phyloP scores from a whole-genome alignment of 2,888 invertebrate genomes.

The Branchipolynoe longqiensis region DNA sequence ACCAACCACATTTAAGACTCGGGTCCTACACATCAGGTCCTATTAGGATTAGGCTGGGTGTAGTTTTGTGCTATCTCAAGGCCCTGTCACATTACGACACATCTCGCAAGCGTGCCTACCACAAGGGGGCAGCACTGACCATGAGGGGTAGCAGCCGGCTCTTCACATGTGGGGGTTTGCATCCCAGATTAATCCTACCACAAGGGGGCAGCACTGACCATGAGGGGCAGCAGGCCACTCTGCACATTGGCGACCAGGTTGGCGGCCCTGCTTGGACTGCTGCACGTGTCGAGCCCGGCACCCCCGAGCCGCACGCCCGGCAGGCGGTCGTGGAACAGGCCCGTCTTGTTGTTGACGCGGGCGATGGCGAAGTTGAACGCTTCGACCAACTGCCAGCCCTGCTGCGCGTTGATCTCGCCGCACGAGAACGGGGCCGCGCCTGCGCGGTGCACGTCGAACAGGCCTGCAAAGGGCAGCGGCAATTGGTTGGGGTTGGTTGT shows the following conservation, averaged over 20 bases:
- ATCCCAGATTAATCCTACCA: too few species aligned
- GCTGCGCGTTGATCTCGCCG: slow-evolving; percentile 74
- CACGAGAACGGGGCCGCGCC: slow-evolving; percentile 74
- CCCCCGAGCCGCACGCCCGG: slow-evolving; percentile 75
- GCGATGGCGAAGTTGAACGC: slow-evolving; percentile 78
- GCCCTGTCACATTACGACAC: too few species aligned
- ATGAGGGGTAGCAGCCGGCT: not conserved
- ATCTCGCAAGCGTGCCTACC: too few species aligned
- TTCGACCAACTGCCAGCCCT: slow-evolving; percentile 77
- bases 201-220: not conserved
- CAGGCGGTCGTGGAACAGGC: slow-evolving; percentile 74
- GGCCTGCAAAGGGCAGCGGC: too few species aligned
- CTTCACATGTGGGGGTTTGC: too few species aligned
- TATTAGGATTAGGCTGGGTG: too few species aligned
- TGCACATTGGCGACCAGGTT: slow-evolving; percentile 78
- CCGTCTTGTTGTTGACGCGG: slow-evolving; percentile 75
- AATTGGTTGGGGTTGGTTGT: too few species aligned
- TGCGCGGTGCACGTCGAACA: slow-evolving; percentile 78
- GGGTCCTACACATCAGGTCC: too few species aligned
- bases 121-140: not conserved
- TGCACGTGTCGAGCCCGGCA: slow-evolving; percentile 76
- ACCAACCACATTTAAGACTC: too few species aligned
- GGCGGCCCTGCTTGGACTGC: slow-evolving; percentile 75
- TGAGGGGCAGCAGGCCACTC: slow-evolving; percentile 62
- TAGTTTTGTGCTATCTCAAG: too few species aligned